phyloP scores from a whole-genome alignment of 2,797 vertebrate genomes.

The Pachyuromys duprasi region DNA sequence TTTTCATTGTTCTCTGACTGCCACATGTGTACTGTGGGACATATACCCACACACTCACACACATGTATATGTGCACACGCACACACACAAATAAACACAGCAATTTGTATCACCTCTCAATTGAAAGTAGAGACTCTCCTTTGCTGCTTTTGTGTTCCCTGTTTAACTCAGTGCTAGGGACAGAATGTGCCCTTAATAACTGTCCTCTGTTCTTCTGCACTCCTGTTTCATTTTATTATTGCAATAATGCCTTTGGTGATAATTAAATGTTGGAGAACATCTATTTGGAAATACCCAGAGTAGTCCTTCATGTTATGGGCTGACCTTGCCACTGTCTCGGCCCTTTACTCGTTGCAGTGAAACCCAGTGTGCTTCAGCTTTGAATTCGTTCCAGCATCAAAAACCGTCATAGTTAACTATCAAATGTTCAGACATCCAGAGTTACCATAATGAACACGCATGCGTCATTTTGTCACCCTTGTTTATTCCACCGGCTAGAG shows the following conservation, averaged over 20 bases:
- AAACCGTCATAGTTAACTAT: not conserved
- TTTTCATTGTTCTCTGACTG: too few species aligned
- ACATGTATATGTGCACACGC: not conserved
- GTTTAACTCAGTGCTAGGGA: not conserved
- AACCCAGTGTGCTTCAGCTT: slow-evolving; percentile 22
- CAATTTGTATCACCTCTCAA: not conserved
- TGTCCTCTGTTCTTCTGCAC: slow-evolving; percentile 11
- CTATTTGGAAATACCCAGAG: slow-evolving; percentile 54
- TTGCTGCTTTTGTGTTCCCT: slow-evolving; percentile 50
- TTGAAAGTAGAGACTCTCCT: slow-evolving; percentile 12
- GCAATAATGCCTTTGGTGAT: slow-evolving; percentile 46
- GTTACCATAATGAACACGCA: not conserved
- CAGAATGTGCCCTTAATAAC: slow-evolving; percentile 27
- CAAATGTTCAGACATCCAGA: slow-evolving; percentile 25
- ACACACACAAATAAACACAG: not conserved
- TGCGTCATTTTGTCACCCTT: not conserved
- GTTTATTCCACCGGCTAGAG: not conserved
- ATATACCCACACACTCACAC: not conserved
- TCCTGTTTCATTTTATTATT: slow-evolving; percentile 57
- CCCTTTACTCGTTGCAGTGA: slow-evolving; percentile 51
- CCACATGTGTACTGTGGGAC: not conserved
- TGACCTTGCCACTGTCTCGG: slow-evolving; percentile 47
- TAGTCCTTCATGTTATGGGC: slow-evolving; percentile 9
- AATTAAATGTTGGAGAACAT: slow-evolving; percentile 59
- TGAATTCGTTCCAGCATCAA: not conserved